Evolutionary conservation across 2,797 vertebrate species (phyloP).

Genomic region (Acanthornis magna): DNA sequence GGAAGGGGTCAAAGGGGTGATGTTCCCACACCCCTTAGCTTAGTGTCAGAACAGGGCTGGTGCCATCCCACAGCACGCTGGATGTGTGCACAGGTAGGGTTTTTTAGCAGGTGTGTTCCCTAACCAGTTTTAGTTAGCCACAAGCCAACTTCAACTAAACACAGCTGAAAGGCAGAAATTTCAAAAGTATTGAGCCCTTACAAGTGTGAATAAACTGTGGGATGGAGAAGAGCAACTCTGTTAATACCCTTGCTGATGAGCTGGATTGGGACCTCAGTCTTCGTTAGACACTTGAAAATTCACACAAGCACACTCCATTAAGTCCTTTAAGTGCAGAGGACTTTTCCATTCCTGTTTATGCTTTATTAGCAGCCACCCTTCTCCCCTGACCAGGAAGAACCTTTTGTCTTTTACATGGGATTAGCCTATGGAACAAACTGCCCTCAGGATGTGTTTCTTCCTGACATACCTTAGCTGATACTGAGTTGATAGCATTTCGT

Average conservation of each 20-base stretch:
- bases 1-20: neutral
- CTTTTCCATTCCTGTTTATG: neutral
- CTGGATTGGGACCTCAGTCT: neutral
- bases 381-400: neutral
- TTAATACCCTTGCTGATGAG: neutral
- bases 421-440: neutral
- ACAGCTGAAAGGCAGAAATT: neutral
- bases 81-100: accelerated
- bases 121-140: neutral
- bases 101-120: neutral
- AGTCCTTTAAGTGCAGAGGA: neutral
- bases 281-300: neutral
- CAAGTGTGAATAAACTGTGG: neutral
- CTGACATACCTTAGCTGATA: neutral
- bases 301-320: accelerated
- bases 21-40: accelerated
- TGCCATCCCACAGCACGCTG: neutral
- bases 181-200: neutral
- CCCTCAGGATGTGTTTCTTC: neutral
- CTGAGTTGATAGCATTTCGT: neutral
- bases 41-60: neutral
- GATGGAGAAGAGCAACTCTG: neutral
- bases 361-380: neutral
- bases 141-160: neutral
- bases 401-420: neutral